Evolutionary conservation across 2,797 vertebrate species (phyloP).

Genomic region (Chloroceryle amazona): DNA sequence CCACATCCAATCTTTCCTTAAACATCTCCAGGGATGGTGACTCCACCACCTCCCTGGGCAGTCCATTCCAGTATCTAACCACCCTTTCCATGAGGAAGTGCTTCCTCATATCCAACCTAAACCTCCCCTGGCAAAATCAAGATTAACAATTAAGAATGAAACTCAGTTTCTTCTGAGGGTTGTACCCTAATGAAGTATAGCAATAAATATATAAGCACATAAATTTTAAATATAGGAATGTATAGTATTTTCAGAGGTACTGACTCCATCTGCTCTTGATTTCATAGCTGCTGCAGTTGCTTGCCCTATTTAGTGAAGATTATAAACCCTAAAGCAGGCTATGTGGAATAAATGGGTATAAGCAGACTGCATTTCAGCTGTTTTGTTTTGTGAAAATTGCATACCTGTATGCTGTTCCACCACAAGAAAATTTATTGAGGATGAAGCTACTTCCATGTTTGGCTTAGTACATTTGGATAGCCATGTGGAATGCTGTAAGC

Average conservation of each 20-base stretch:
- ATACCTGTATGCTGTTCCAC: neutral
- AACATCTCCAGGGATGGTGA: too few species aligned
- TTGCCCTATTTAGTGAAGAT: neutral
- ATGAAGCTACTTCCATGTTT: neutral
- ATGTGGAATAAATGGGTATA: neutral
- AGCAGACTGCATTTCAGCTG: neutral
- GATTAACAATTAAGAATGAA: neutral
- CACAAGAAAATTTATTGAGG: neutral
- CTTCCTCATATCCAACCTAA: too few species aligned
- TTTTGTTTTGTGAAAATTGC: neutral
- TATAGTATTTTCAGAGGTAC: neutral
- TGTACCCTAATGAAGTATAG: neutral
- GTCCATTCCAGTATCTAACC: too few species aligned
- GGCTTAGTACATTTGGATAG: neutral
- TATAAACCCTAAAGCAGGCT: neutral
- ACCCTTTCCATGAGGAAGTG: too few species aligned
- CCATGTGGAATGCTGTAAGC: neutral
- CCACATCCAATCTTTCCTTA: too few species aligned
- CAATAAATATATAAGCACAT: neutral
- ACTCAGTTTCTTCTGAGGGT: neutral
- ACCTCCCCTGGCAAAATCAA: neutral
- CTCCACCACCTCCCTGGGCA: too few species aligned
- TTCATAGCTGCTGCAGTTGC: neutral
- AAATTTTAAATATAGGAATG: neutral
- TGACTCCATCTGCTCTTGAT: neutral